Base-by-base conservation (phyloP, 2,888 invertebrate genomes). In the Apamea crenata region DNA sequence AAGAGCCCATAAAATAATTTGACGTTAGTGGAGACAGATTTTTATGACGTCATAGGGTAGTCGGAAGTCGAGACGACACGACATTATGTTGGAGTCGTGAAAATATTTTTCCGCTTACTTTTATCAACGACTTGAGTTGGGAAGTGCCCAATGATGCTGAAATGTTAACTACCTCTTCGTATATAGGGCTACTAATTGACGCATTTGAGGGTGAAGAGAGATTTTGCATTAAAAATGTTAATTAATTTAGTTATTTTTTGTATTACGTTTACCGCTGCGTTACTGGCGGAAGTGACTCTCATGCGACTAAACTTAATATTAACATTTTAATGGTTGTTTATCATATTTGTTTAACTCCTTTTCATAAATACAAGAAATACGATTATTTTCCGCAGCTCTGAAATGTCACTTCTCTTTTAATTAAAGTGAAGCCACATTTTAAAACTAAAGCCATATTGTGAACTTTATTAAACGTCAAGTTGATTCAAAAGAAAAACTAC, bases 1-100 rank as follows among this genome's bases (percentile, higher is more conserved):
- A 91, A 93, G 89, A 85, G 90, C 83, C 87, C 90, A 92, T 94
- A 93, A 94, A 93, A 92, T 91, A 89, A 94, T 93, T 93, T 94
- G 92, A 94, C 91, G 92, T 90, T 92, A 91, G 91, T 91, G 84
- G 82, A 88, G 89, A 93, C 91, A 92, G 91, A 92, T 92, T 94
- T 94, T 94, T 94, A 94, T 91, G 91, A 90, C 74, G 56, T 75
- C 85, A 79, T 79, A 82, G 83, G 77, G 82, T 47, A 61, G 53
- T 59, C 78, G 67, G 68, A 25, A 65, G 68, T 29, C 32, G 74
- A 74, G 74, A 83, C 83, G 74, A 82, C 83, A 81, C 63, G 75
- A 75, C 74, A 81, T 89, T 89, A 85, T 88, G 87, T 86, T 86
- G 82, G 88, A 87, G 78, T 81, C 78, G 81, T 81, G 84, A 84